Evolutionary conservation across 1,140 invertebrate species (phyloP).

Genomic region (Drosophila bocki): DNA sequence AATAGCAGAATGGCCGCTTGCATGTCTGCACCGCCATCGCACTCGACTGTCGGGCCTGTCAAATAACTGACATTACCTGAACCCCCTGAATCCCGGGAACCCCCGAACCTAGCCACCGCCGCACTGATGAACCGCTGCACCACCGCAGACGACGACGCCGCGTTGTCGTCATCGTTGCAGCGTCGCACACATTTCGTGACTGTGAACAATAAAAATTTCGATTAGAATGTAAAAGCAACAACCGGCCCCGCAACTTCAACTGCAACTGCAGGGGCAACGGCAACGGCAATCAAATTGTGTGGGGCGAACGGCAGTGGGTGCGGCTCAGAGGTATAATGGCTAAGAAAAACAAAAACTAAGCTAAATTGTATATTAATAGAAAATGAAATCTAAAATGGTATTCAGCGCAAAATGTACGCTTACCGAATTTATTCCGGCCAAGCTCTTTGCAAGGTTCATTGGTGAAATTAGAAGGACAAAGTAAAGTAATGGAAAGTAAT

Average conservation of each 20-base stretch:
- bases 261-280: constrained; percentile 39
- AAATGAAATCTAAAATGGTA: constrained; percentile 72
- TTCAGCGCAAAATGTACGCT: constrained; percentile 33
- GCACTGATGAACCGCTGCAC: constrained; percentile 26
- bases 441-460: neutral
- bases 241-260: constrained; percentile 53
- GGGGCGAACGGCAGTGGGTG: constrained; percentile 26
- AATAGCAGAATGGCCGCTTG: constrained; percentile 23
- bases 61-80: constrained; percentile 82
- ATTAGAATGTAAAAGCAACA: constrained; percentile 81
- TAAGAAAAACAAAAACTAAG: constrained; percentile 10
- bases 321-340: constrained; percentile 56
- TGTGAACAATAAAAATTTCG: constrained; percentile 80
- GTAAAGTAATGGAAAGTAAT: neutral
- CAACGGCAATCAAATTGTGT: constrained; percentile 67
- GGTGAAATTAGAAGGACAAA: constrained; percentile 3
- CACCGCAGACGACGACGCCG: constrained; percentile 56
- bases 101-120: constrained; percentile 1
- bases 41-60: constrained; percentile 76
- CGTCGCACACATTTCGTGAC: constrained; percentile 76
- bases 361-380: constrained; percentile 82
- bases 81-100: neutral
- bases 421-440: constrained; percentile 1
- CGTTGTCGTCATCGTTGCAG: constrained; percentile 46
- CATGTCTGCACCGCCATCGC: constrained; percentile 50